Conservation (phyloP, 2,797 vertebrate genomes). For the Trachurus trachurus region DNA sequence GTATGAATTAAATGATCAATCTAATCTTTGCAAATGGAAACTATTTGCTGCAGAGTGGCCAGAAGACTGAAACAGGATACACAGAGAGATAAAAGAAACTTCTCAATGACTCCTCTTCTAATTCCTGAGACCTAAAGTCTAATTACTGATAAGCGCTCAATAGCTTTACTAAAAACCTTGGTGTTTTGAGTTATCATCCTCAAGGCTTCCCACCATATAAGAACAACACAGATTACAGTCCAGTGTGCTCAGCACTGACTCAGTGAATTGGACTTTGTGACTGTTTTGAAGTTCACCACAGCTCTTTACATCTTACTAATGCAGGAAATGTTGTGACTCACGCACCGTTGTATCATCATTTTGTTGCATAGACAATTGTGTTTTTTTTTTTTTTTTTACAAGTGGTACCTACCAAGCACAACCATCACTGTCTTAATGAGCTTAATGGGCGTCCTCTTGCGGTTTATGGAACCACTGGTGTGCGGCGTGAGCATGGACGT, state of each 20-base stretch:
- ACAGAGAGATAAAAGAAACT: neutral
- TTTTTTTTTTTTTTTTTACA: neutral
- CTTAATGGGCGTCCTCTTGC: constrained; percentile 93
- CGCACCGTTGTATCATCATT: neutral
- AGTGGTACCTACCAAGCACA: constrained; percentile 91
- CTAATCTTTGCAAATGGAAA: neutral
- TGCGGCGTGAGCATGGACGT: constrained; percentile 89
- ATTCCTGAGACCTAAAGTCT: too few species aligned
- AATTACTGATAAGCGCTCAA: neutral
- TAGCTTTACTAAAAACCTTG: neutral
- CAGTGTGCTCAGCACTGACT: constrained; percentile 47
- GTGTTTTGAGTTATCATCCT: neutral
- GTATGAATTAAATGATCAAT: neutral
- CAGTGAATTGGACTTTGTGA: constrained; percentile 52
- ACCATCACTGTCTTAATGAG: constrained; percentile 99
- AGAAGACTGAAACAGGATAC: neutral
- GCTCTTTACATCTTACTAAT: neutral
- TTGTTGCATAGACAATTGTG: neutral
- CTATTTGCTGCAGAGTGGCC: neutral
- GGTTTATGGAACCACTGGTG: constrained; percentile 93
- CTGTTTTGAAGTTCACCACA: constrained; percentile 4
- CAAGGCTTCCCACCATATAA: constrained; percentile 40
- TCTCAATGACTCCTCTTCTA: neutral
- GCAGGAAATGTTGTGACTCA: constrained; percentile 15
- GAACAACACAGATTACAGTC: constrained; percentile 27